A percentile compares a stretch with the other conserved stretches of the same genome.
Conservation (phyloP, 2,113 vertebrate genomes). For the Psephotus haematonotus region DNA sequence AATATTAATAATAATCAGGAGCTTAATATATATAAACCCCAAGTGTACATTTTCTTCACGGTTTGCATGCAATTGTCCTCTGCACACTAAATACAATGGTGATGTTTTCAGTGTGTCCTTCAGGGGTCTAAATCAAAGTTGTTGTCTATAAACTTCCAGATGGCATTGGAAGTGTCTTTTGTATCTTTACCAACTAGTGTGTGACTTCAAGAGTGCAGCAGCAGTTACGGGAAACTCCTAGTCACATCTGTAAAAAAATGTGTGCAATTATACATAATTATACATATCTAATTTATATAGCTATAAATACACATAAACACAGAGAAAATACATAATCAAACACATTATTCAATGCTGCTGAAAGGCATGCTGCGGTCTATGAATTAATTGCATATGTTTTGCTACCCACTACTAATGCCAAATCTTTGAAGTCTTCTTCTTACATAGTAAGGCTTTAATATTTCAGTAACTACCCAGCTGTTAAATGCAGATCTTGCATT, state of each 20-base stretch:
- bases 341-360: background rate
- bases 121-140: background rate
- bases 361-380: background rate
- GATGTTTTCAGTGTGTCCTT: background rate
- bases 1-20: background rate
- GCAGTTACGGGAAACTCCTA: background rate
- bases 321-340: background rate
- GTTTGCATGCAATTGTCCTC: background rate
- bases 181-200: background rate
- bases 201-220: background rate
- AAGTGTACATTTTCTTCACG: background rate
- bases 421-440: background rate
- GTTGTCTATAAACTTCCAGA: background rate
- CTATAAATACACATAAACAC: background rate
- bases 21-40: background rate
- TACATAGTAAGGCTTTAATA: background rate
- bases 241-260: background rate
- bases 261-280: background rate
- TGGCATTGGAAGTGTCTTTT: background rate
- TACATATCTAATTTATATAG: background rate
- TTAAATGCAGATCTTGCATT: background rate
- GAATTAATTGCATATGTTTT: background rate
- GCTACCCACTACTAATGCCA: background rate
- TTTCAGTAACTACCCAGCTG: background rate
- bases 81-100: background rate